These are phyloP conservation scores for Eupelmus urozonus DNA, from an alignment of 2,888 invertebrate species.

Conservation along the genomic window DNA sequence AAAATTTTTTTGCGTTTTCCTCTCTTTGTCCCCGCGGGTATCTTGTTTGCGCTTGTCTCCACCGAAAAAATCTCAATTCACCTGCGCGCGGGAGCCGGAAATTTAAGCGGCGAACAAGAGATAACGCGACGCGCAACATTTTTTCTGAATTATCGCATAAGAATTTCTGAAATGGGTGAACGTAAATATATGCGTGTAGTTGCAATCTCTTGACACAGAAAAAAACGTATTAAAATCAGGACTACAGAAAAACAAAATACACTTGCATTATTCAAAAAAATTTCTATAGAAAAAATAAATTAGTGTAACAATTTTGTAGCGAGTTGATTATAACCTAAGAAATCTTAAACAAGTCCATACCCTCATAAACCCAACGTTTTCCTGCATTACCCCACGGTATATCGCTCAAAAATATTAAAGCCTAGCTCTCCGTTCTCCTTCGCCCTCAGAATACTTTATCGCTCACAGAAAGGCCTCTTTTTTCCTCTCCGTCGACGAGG, in stretches of 20 bases:
- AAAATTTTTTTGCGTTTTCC: constrained; percentile 30
- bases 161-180: too few relatives aligned
- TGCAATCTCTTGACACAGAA: too few relatives aligned
- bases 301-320: too few relatives aligned
- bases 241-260: too few relatives aligned
- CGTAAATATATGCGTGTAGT: too few relatives aligned
- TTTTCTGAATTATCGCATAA: background rate
- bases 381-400: background rate
- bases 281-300: too few relatives aligned
- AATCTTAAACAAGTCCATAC: too few relatives aligned
- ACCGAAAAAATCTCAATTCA: constrained; percentile 18
- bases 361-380: too few relatives aligned
- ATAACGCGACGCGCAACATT: background rate
- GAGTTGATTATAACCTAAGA: too few relatives aligned
- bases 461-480: constrained; percentile 2
- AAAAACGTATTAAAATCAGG: too few relatives aligned
- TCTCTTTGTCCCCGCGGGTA: constrained; percentile 21
- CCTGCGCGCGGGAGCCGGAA: background rate
- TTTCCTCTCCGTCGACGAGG: constrained; percentile 11
- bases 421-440: background rate
- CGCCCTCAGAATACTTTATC: constrained; percentile 35
- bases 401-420: too few relatives aligned
- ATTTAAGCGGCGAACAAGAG: background rate
- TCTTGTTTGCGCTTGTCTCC: constrained; percentile 33
- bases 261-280: too few relatives aligned